Base-by-base conservation (phyloP, 2,797 vertebrate genomes). In the Urosaurus nigricauda region DNA sequence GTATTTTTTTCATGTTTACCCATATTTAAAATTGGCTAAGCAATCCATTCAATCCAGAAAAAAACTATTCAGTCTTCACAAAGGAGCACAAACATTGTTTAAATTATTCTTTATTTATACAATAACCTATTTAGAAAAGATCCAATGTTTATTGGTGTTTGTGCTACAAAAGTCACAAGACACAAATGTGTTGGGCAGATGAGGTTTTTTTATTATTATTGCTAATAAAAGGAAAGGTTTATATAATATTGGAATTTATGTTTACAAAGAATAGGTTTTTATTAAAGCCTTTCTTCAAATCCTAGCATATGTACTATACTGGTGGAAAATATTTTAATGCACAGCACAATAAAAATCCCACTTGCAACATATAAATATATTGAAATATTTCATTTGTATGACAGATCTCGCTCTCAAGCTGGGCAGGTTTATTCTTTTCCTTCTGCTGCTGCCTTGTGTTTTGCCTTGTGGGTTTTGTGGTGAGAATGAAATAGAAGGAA, bases 61-160 rank as follows among this genome's bases (percentile, higher is more conserved):
- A 88, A 37, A 2, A 63, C 79, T 84, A 78, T 71, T 93, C 96
- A 86, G 71, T 91, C 51, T 92, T 90, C 91, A 90, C 78, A 86
- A 58, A 92, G 89, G 82, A 91, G 84, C 82, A 93, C 87, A 79
- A 91, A 79, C 91, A 82, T 84, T 90, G 92, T 70, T 6, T 93
- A 80, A 85, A 89, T 91, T 92, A 82, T 89, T 86, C 89, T 75
- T 60, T 81, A 90, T 90, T 92, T 94, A 56, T 89, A 84, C 53
- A 89, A 70, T 84, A 74, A 92, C 90, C 78, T 92, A 35, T 90
- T 91, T 93, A 71, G 74, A 90, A 81, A 73, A 93, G 83, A 89
- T 43, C 81, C 73, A 94, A 93, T 91, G 94, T 92, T 86, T 93
- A 80, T 92, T 93, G 86, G 80, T 91, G 82, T 70, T 93, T 89